phyloP scores from a whole-genome alignment of 2,113 vertebrate species.

The Carlito syrichta region DNA sequence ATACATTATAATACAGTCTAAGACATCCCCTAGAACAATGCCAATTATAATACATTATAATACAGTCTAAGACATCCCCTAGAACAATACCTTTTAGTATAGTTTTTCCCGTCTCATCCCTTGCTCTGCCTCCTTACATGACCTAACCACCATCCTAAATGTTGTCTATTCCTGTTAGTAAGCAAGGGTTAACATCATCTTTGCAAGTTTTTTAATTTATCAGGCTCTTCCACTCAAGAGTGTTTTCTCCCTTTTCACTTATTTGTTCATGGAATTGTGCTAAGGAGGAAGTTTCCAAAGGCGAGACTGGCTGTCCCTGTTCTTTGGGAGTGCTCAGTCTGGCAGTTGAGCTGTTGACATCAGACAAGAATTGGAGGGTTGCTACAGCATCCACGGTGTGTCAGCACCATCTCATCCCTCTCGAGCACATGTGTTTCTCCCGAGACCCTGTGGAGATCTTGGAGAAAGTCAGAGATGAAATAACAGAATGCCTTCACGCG shows the following conservation, averaged over 20 bases:
- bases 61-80: too few relatives aligned
- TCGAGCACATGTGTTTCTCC: conserved; percentile 66
- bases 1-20: background rate
- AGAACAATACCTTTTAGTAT: background rate
- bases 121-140: background rate
- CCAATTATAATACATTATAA: too few relatives aligned
- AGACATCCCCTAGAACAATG: background rate
- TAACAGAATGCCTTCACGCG: conserved; percentile 82
- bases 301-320: background rate
- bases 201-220: background rate
- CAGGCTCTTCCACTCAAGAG: background rate
- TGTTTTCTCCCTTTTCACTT: background rate
- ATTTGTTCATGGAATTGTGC: background rate
- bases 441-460: conserved; percentile 68
- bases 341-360: background rate
- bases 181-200: background rate
- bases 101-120: background rate
- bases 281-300: background rate
- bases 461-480: conserved; percentile 72
- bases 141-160: background rate
- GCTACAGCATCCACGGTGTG: background rate
- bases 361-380: background rate
- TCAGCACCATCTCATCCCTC: background rate
- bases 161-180: background rate
- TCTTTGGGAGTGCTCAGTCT: background rate